Percentiles rank a stretch among this genome's conserved stretches.
These are phyloP conservation scores for Aldabrachelys gigantea DNA, from an alignment of 2,113 vertebrate genomes.

Conservation along the genomic window DNA sequence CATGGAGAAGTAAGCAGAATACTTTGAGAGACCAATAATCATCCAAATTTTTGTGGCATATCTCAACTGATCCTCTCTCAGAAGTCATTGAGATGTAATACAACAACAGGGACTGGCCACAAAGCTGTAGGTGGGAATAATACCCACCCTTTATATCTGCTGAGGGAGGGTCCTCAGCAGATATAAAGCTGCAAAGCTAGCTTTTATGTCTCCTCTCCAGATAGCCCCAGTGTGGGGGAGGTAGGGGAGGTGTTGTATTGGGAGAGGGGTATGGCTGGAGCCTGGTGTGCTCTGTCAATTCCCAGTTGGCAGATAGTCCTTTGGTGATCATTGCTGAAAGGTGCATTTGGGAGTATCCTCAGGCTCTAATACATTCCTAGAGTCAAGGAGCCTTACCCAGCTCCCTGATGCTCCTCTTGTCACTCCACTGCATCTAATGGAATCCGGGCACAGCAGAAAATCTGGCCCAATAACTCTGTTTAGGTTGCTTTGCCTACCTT, in stretches of 20 bases:
- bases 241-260: background rate
- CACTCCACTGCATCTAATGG: rapidly evolving
- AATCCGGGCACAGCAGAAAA: background rate
- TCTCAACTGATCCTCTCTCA: background rate
- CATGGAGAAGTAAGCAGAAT: background rate
- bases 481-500: background rate
- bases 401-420: background rate
- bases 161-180: background rate
- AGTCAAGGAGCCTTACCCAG: too few species aligned
- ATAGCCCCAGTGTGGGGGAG: background rate
- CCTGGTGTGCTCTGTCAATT: too few species aligned
- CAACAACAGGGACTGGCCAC: background rate
- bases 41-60: rapidly evolving
- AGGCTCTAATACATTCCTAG: too few species aligned
- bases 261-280: too few species aligned
- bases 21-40: background rate
- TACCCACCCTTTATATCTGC: too few species aligned
- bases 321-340: too few species aligned
- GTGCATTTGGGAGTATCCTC: too few species aligned
- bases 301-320: too few species aligned
- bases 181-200: background rate
- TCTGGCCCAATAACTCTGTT: background rate
- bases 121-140: background rate
- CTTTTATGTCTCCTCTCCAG: too few species aligned
- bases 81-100: background rate